Evolutionary conservation across 2,797 vertebrate genomes (phyloP), one percentile per base, ranked within the genome.

Genomic region (Pogonophryne albipinna): DNA sequence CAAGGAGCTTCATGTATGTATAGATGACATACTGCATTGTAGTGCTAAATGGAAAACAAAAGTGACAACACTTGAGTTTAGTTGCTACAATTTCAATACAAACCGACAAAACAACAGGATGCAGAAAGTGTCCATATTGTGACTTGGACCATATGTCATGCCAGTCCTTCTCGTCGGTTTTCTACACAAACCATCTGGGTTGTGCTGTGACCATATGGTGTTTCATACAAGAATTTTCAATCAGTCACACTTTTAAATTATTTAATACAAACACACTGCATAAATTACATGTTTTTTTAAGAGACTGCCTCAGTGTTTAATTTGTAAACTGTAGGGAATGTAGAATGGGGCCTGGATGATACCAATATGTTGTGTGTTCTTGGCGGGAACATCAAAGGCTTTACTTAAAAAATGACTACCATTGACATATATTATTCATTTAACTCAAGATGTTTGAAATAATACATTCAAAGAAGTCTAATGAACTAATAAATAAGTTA

Each of bases 1-100:
- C 97, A 88, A 99, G 93, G 90, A 97, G 96, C 73, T 98, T 98
- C 97, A 99, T 99, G 88, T 98, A 99, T 75, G 96, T 96, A 51
- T 97, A 95, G 66, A 99, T 97, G 71, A 98, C 97, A 84, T 96
- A 96, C 67, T 97, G 96, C 93, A 97, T 96, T 2, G 96, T 95
- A 81, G 95, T 96, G 93, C 97, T 98, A 50, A 72, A 79, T 3
- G 10, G 66, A 85, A 38, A 86, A 84, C 34, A 68, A 56, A 69
- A 57, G 10, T 4, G 15, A 76, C 23, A 71, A 41, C 23, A n/a
- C 6, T 53, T 13, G 34, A 63, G 13, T 72, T 51, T 53, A 31
- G 8, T 42, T n/a, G 10, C 6, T 42, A 15, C n/a, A 62, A 42
- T 68, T 45, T 61, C 19, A 61, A 68, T 78, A 62, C 16, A 12